Evolutionary conservation across 2,888 invertebrate genomes (phyloP).

Genomic region (Sarcophaga caerulescens): DNA sequence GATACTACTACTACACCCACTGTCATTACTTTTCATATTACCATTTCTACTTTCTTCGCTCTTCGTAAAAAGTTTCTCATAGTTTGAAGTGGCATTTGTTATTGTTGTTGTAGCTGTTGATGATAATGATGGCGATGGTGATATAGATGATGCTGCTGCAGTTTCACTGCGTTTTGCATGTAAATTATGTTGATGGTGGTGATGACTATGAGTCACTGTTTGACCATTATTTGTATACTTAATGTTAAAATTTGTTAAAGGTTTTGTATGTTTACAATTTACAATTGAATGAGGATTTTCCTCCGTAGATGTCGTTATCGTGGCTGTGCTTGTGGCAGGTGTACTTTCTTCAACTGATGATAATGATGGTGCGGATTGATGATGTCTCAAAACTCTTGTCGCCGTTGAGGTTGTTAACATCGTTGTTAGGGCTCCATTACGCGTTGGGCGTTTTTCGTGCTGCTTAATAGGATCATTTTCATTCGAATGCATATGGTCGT

Average conservation of each 20-base stretch:
- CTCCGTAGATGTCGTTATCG: constrained; percentile 20
- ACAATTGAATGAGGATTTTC: constrained; percentile 46
- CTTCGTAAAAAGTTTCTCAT: constrained; percentile 46
- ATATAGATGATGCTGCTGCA: constrained; percentile 34
- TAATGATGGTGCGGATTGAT: constrained; percentile 59
- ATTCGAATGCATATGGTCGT: constrained; percentile 59
- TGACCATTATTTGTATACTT: constrained; percentile 51
- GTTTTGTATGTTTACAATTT: constrained; percentile 66
- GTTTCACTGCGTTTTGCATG: constrained; percentile 52
- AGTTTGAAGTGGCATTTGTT: constrained; percentile 55
- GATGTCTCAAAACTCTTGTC: constrained; percentile 72
- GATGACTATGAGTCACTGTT: constrained; percentile 40
- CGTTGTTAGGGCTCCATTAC: constrained; percentile 69
- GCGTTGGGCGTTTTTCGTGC: constrained; percentile 73
- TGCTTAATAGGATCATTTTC: constrained; percentile 69
- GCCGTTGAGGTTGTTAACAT: background rate
- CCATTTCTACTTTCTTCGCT: constrained; percentile 57
- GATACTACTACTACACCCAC: constrained; percentile 64
- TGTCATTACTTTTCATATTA: constrained; percentile 71
- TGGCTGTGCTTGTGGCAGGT: constrained; percentile 29
- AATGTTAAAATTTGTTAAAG: constrained; percentile 49
- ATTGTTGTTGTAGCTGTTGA: constrained; percentile 52
- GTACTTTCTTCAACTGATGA: constrained; percentile 31
- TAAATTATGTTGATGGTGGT: constrained; percentile 56
- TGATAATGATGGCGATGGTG: background rate